Conservation (phyloP, 2,113 vertebrate genomes). For the Tetraodon nigroviridis region DNA sequence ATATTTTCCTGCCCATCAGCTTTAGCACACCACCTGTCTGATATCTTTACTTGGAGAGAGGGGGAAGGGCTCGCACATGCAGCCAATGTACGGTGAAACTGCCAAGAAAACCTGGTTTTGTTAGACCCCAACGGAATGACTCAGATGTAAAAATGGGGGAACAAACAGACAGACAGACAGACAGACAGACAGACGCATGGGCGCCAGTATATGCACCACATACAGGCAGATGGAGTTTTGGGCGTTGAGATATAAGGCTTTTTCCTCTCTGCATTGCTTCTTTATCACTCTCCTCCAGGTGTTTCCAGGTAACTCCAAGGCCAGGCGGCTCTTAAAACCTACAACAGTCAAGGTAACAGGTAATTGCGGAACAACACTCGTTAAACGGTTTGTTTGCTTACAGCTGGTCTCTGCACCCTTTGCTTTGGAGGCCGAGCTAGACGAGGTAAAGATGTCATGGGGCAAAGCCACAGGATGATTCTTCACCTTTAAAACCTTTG, state of each 20-base stretch:
- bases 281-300: constrained; percentile 76
- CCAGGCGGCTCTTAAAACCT: constrained; percentile 76
- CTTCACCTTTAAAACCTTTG: background rate
- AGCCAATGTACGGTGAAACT: constrained; percentile 24
- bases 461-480: background rate
- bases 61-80: background rate
- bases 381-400: constrained; percentile 75
- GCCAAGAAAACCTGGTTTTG: constrained; percentile 28
- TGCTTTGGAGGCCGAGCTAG: constrained; percentile 21
- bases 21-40: constrained; percentile 57
- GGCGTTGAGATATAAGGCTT: constrained; percentile 29
- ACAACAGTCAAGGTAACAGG: constrained; percentile 79
- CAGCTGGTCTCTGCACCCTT: constrained; percentile 47
- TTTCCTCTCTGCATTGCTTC: constrained; percentile 33
- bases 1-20: constrained; percentile 75
- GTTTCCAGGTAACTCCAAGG: constrained; percentile 86
- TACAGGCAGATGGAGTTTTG: constrained; percentile 50
- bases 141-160: background rate
- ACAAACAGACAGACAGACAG: constrained; percentile 26
- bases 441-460: constrained; percentile 15
- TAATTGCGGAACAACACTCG: constrained; percentile 72
- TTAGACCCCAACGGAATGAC: constrained; percentile 12
- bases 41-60: constrained; percentile 41
- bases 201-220: constrained; percentile 37
- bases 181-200: constrained; percentile 22